These are phyloP conservation scores for Smittia aterrima DNA, from an alignment of 2,888 invertebrate species.

Conservation along the genomic window DNA sequence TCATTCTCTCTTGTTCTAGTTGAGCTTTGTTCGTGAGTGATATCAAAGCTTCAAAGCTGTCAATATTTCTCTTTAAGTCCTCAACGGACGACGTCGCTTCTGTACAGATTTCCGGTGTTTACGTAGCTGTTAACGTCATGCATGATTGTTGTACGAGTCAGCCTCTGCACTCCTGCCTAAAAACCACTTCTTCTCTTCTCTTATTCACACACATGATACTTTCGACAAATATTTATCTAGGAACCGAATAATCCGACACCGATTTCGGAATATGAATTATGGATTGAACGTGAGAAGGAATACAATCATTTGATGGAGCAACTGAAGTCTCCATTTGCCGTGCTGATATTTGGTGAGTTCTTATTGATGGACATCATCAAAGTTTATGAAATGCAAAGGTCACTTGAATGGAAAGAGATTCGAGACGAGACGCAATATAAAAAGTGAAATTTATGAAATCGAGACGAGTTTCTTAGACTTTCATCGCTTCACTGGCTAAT, in stretches of 20 bases:
- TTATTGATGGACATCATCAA: not conserved
- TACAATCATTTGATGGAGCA: slow-evolving; percentile 78
- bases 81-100: too few species aligned
- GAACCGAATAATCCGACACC: slow-evolving; percentile 71
- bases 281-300: slow-evolving; percentile 77
- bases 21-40: too few species aligned
- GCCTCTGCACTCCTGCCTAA: not conserved
- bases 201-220: not conserved
- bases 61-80: too few species aligned
- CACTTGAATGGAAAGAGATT: too few species aligned
- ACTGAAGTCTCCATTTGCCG: slow-evolving; percentile 64
- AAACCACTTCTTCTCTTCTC: too few species aligned
- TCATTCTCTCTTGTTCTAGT: too few species aligned
- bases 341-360: slow-evolving; percentile 47
- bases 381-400: not conserved
- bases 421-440: too few species aligned
- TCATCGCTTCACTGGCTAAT: too few species aligned
- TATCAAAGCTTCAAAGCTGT: too few species aligned
- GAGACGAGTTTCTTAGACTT: too few species aligned
- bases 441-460: too few species aligned
- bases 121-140: not conserved
- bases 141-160: not conserved
- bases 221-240: slow-evolving; percentile 48
- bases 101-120: not conserved
- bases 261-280: slow-evolving; percentile 80